phyloP scores from a whole-genome alignment of 2,888 invertebrate genomes.

The Ochropacha duplaris region DNA sequence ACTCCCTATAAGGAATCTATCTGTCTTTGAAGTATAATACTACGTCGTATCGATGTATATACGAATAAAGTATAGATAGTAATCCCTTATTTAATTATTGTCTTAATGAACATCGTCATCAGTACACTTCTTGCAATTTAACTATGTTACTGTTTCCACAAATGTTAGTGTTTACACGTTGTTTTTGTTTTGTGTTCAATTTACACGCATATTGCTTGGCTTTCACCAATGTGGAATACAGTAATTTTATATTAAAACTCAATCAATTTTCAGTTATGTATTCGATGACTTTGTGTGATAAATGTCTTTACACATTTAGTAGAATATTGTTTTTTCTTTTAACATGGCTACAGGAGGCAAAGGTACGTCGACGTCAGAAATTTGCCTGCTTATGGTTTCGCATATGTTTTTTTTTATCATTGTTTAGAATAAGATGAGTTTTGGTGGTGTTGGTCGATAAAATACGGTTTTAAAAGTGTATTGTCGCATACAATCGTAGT shows the following conservation, averaged over 20 bases:
- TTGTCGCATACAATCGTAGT: not conserved
- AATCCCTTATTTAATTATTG: constrained; percentile 6
- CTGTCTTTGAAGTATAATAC: too few relatives aligned
- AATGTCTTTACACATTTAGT: constrained; percentile 31
- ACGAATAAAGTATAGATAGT: not conserved
- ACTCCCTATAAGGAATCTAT: too few relatives aligned
- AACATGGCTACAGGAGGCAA: constrained; percentile 71
- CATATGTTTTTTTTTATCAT: not conserved
- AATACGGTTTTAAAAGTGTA: too few relatives aligned
- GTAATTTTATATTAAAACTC: not conserved
- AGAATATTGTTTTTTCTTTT: constrained; percentile 49
- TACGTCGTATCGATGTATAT: not conserved
- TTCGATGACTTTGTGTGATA: not conserved
- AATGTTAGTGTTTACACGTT: not conserved
- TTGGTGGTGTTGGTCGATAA: not conserved
- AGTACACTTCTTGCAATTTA: not conserved
- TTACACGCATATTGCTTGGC: not conserved
- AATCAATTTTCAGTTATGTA: not conserved
- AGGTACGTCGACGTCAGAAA: constrained; percentile 60
- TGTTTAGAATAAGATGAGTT: not conserved
- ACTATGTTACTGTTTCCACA: not conserved
- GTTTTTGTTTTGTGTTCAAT: not conserved
- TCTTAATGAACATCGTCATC: constrained; percentile 7
- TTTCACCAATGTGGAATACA: not conserved
- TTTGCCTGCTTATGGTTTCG: constrained; percentile 9